These are phyloP conservation scores for Aspidoscelis tigris DNA, from an alignment of 2,113 vertebrate species.

Conservation along the genomic window DNA sequence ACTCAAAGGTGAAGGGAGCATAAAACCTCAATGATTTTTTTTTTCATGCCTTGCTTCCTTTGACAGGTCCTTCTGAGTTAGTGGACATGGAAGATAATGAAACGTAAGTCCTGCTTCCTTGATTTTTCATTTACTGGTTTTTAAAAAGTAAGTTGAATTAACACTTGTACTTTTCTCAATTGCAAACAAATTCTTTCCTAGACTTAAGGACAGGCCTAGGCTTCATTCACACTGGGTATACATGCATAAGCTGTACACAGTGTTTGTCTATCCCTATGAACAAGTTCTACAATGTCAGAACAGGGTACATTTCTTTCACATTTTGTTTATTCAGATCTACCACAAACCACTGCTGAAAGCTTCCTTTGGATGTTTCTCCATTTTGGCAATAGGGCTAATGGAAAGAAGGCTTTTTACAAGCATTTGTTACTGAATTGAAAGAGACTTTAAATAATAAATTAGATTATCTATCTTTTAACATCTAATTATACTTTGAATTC, in stretches of 20 bases:
- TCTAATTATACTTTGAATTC: neutral
- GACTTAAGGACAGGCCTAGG: neutral
- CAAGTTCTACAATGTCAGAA: too few relatives aligned
- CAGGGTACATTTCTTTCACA: too few relatives aligned
- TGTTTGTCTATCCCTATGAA: too few relatives aligned
- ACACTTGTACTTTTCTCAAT: neutral
- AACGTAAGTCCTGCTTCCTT: slow-evolving; percentile 79
- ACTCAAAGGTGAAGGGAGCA: neutral
- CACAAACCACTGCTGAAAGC: too few relatives aligned
- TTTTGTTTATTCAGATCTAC: too few relatives aligned
- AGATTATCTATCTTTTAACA: neutral
- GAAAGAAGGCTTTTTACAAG: too few relatives aligned
- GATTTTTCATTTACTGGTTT: neutral
- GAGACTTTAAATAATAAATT: too few relatives aligned
- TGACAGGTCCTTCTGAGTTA: slow-evolving; percentile 87
- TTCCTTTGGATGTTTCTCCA: too few relatives aligned
- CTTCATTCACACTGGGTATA: too few relatives aligned
- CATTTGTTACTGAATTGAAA: too few relatives aligned
- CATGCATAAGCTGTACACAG: too few relatives aligned
- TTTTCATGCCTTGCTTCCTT: slow-evolving; percentile 36
- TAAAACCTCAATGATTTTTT: neutral
- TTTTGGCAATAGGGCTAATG: too few relatives aligned
- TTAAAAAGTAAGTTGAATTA: neutral
- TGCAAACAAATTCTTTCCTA: neutral
- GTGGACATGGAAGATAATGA: slow-evolving; percentile 92